Percentiles rank a stretch among this genome's conserved stretches.
These are phyloP conservation scores for Synanthedon vespiformis DNA, from an alignment of 2,888 invertebrate species.

Conservation along the genomic window DNA sequence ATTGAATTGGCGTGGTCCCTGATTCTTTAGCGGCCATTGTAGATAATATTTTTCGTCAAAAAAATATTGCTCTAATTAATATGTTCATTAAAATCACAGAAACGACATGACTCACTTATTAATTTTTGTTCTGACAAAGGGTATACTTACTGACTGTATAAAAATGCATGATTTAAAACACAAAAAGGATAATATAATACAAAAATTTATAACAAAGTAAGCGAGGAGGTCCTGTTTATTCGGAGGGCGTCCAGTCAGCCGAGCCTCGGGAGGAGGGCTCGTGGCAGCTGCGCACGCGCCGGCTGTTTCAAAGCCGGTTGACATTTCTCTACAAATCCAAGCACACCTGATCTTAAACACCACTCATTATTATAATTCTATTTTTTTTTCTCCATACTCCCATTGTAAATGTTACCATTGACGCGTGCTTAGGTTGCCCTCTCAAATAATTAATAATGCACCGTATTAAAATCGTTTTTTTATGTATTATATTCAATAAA, in stretches of 20 bases:
- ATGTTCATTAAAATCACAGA: no score
- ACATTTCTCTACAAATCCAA: constrained; percentile 61
- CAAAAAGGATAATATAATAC: constrained; percentile 31
- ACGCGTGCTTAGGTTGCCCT: constrained; percentile 28
- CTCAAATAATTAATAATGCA: constrained; percentile 14
- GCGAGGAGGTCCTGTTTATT: constrained; percentile 41
- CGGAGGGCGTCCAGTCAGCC: constrained; percentile 44
- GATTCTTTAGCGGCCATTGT: no score
- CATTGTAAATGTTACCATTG: constrained; percentile 20
- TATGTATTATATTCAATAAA: not conserved
- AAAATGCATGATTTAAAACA: not conserved
- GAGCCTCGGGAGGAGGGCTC: constrained; percentile 34
- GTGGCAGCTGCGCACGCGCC: constrained; percentile 54
- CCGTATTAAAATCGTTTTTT: not conserved
- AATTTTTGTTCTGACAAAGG: no score
- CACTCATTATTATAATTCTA: constrained; percentile 53
- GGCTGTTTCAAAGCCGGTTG: constrained; percentile 39
- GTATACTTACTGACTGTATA: no score
- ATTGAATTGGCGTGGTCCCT: no score
- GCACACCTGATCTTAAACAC: constrained; percentile 61
- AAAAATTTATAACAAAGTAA: constrained; percentile 12
- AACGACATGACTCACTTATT: no score
- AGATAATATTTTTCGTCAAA: no score
- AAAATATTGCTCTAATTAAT: no score
- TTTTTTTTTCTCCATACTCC: constrained; percentile 34